Percentiles rank a stretch among this genome's conserved stretches.
Evolutionary conservation across 1,140 invertebrate genomes (phyloP).

Genomic region (Cecropterus lyciades): DNA sequence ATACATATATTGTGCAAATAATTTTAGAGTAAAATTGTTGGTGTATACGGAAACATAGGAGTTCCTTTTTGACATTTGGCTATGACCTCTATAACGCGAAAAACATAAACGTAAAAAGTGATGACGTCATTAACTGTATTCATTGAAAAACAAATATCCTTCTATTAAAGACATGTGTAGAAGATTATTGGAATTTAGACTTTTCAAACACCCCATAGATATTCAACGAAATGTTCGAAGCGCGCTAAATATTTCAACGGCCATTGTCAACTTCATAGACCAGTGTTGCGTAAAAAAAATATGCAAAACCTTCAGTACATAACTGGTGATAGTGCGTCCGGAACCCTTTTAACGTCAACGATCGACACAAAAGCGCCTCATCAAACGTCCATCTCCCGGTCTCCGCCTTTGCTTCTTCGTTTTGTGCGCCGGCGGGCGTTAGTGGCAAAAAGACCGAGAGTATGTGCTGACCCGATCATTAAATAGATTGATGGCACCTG

Average conservation of each 20-base stretch:
- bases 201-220: constrained; percentile 30
- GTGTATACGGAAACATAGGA: too few species aligned
- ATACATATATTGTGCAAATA: too few species aligned
- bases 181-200: constrained; percentile 6
- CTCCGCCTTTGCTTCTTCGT: constrained; percentile 63
- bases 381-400: constrained; percentile 79
- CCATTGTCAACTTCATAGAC: constrained; percentile 41
- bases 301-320: constrained; percentile 50
- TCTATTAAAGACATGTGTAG: constrained; percentile 20
- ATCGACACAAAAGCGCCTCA: constrained; percentile 80
- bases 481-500: constrained; percentile 84
- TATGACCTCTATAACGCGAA: too few species aligned
- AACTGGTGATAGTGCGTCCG: constrained; percentile 64
- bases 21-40: too few species aligned
- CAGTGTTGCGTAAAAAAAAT: constrained; percentile 45
- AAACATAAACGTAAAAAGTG: background rate
- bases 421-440: constrained; percentile 56
- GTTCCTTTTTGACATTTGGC: too few species aligned
- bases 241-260: constrained; percentile 28
- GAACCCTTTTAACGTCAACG: constrained; percentile 75
- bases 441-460: constrained; percentile 76
- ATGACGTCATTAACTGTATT: background rate
- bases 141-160: constrained; percentile 1
- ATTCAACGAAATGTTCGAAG: constrained; percentile 14
- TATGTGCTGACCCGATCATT: constrained; percentile 83